These are phyloP conservation scores for Nemoura dubitans DNA, from an alignment of 2,888 invertebrate genomes.

Conservation along the genomic window DNA sequence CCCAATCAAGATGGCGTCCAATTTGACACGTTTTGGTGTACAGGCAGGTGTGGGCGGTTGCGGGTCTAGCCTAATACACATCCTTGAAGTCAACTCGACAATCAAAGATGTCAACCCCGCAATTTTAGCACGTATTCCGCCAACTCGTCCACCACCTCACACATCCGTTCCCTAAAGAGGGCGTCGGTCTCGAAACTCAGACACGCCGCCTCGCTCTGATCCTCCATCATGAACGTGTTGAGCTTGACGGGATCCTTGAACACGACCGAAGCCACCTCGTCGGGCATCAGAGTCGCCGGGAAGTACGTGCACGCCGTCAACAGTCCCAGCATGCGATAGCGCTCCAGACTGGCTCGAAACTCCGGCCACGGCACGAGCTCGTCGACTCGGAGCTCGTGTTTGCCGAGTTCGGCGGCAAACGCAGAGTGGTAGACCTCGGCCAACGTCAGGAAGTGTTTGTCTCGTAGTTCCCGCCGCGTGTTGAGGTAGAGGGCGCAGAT, in stretches of 20 bases:
- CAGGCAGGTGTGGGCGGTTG: too few relatives aligned
- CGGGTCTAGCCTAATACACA: too few relatives aligned
- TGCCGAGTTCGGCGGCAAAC: slow-evolving; percentile 60
- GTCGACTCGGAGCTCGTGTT: slow-evolving; percentile 59
- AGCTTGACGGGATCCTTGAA: background rate
- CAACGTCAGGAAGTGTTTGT: slow-evolving; percentile 62
- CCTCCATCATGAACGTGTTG: background rate
- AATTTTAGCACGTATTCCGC: background rate
- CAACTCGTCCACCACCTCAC: background rate
- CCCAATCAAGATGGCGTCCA: too few relatives aligned
- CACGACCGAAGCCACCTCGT: background rate
- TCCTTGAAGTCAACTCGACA: too few relatives aligned
- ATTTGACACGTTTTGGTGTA: too few relatives aligned
- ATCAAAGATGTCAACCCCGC: background rate
- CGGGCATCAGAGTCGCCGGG: background rate
- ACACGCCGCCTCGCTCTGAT: background rate
- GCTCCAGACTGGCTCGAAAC: slow-evolving; percentile 58
- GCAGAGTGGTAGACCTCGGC: slow-evolving; percentile 67
- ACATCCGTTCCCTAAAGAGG: background rate
- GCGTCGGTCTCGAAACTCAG: background rate
- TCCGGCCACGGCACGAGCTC: slow-evolving; percentile 59
- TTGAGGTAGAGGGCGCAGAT: slow-evolving; percentile 67
- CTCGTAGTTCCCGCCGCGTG: slow-evolving; percentile 62
- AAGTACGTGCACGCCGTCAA: background rate
- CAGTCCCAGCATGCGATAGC: background rate